phyloP scores from a whole-genome alignment of 2,113 vertebrate genomes.

The Taxidea taxus region DNA sequence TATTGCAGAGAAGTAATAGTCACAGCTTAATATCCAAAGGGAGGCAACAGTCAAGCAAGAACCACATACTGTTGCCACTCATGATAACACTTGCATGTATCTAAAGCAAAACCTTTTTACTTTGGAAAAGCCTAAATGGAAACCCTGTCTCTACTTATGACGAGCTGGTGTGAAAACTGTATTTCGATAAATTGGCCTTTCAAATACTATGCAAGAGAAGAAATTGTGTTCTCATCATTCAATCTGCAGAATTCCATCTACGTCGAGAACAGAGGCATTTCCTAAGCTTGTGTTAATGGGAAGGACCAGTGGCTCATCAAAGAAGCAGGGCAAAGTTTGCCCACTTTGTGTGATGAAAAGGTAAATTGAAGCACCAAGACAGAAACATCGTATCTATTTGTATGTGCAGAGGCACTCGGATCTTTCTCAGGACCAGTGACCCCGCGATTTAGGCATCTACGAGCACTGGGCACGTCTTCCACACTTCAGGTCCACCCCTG shows the following conservation, averaged over 20 bases:
- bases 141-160: not conserved
- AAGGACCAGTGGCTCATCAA: not conserved
- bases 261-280: not conserved
- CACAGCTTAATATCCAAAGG: not conserved
- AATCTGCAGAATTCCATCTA: not conserved
- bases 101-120: not conserved
- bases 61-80: accelerated
- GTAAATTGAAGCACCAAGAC: accelerated
- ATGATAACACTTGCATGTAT: not conserved
- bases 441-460: not conserved
- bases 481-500: not conserved
- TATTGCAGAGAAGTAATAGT: not conserved
- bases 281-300: not conserved
- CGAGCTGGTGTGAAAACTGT: not conserved
- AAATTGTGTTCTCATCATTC: not conserved
- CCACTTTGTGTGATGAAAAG: not conserved
- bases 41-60: not conserved
- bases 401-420: not conserved
- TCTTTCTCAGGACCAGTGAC: accelerated
- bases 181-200: not conserved
- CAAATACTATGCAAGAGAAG: not conserved
- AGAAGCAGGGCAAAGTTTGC: no score
- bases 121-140: not conserved
- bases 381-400: not conserved
- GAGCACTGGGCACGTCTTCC: not conserved